These are phyloP conservation scores for Acrobasis consociella DNA, from an alignment of 2,888 invertebrate species.

Conservation along the genomic window DNA sequence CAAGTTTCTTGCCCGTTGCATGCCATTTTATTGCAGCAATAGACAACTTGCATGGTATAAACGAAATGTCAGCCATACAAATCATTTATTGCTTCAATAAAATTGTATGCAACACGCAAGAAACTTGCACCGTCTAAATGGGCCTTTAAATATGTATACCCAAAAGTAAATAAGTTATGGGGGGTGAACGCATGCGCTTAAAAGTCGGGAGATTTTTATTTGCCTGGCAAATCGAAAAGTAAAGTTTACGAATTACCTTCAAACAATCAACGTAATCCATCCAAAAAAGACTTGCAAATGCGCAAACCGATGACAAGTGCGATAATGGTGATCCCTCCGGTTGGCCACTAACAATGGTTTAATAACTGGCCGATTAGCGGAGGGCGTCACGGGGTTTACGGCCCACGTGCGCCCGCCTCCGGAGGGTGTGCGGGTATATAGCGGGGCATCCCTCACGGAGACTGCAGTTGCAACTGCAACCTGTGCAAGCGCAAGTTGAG, in stretches of 20 bases:
- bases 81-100: no score
- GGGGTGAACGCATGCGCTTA: no score
- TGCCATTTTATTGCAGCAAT: no score
- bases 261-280: neutral
- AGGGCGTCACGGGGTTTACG: conserved; percentile 45
- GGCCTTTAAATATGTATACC: no score
- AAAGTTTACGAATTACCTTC: neutral
- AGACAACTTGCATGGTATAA: no score
- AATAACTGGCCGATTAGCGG: conserved; percentile 48
- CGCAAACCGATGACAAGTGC: conserved; percentile 14
- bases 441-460: conserved; percentile 24
- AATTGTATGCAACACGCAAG: no score
- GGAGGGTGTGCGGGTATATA: conserved; percentile 29
- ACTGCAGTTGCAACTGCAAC: conserved; percentile 22
- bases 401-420: conserved; percentile 39
- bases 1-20: no score
- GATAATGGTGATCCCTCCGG: conserved; percentile 23
- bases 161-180: no score
- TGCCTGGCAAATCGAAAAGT: no score
- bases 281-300: conserved; percentile 7
- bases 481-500: conserved; percentile 32
- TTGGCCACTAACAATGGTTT: conserved; percentile 49
- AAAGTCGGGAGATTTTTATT: no score
- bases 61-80: no score
- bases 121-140: no score